phyloP scores from a whole-genome alignment of 2,797 vertebrate species.

The Coendou prehensilis region DNA sequence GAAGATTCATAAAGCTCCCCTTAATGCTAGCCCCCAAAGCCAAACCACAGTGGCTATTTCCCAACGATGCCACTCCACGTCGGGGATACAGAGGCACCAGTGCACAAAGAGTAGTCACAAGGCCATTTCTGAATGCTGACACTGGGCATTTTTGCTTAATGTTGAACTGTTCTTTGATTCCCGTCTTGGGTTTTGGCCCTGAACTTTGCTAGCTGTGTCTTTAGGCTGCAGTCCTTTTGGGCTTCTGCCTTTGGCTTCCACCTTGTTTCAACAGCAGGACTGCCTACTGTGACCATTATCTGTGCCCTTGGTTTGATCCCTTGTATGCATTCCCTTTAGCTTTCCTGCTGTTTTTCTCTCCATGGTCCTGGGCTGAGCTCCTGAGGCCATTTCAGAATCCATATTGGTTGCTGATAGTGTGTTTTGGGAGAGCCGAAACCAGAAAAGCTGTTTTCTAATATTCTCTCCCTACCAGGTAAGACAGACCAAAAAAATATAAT shows the following conservation, averaged over 20 bases:
- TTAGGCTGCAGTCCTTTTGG: constrained; percentile 22
- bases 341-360: not conserved
- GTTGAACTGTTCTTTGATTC: not conserved
- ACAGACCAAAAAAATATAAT: not conserved
- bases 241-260: not conserved
- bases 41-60: not conserved
- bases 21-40: not conserved
- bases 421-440: not conserved
- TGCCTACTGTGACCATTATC: not conserved
- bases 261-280: not conserved
- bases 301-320: not conserved
- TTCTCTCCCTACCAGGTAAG: constrained; percentile 10
- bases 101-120: rapidly evolving
- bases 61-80: not conserved
- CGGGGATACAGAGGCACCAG: rapidly evolving
- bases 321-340: not conserved
- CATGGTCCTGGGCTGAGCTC: not conserved
- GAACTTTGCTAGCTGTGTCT: constrained; percentile 27
- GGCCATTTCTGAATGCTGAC: not conserved
- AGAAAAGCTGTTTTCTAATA: constrained; percentile 30
- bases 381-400: not conserved
- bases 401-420: not conserved
- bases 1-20: not conserved
- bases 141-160: not conserved
- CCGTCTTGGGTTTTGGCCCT: not conserved